Evolutionary conservation across 1,140 invertebrate genomes (phyloP), one percentile per base, ranked within the genome.

Genomic region (Pemphigus obesinymphae): DNA sequence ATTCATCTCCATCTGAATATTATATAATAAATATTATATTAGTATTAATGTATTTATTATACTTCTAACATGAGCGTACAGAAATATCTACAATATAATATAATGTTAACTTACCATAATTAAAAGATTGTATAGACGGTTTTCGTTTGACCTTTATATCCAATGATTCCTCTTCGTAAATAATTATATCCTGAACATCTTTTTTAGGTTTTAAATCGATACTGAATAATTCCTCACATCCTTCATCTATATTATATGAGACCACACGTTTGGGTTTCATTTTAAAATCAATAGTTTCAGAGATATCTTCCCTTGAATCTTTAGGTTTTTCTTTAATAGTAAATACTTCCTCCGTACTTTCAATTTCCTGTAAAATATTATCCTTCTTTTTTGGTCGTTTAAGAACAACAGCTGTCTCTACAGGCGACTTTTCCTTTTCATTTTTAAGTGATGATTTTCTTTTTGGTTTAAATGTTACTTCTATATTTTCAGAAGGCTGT

Each of bases 81-180:
- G 26, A 58, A 29, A 29, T 58, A 58, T 29, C 2, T n/a, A n/a
- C n/a, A n/a, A n/a, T n/a, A n/a, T n/a, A n/a, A n/a, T 29, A 58
- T 3, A 2, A 26, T 61, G 17, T n/a, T 17, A 15, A 63, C 20
- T 40, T 84, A 86, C 86, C 86, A 85, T 86, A 84, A 23, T 84
- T 84, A 66, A 85, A 84, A 11, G 83, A 76, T 34, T 84, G 84
- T 50, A 85, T 75, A 66, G 88, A 89, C 82, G 89, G 88, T 86
- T 90, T 91, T 83, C 90, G 88, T 82, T 90, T 90, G 66, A 89
- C 82, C 86, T 88, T 87, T 83, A 90, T 72, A 84, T 89, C 89
- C 86, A 90, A 89, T 17, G 87, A 86, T 78, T 91, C 89, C 84
- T 91, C 90, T 86, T 91, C 90, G 85, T 89, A 89, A 73, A 91